Conservation (phyloP, 2,797 vertebrate genomes). For the Fistularia commersonii region DNA sequence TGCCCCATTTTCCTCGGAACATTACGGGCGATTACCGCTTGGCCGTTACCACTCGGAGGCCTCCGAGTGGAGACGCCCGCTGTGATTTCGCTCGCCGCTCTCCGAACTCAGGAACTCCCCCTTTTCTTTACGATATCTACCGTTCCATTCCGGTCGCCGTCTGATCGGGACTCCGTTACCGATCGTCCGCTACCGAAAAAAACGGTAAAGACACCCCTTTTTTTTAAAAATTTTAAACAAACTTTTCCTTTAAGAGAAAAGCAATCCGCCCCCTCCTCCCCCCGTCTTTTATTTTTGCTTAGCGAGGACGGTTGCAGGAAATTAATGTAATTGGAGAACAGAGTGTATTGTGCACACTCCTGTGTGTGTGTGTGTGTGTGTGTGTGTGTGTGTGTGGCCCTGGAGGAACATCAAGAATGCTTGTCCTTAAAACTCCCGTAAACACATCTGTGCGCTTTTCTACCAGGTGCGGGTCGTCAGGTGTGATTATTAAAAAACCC, state of each 20-base stretch:
- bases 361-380: slow-evolving; percentile 67
- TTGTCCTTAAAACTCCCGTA: slow-evolving; percentile 44
- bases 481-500: too few species aligned
- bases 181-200: too few species aligned
- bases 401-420: slow-evolving; percentile 64
- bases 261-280: not conserved
- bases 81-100: slow-evolving; percentile 12
- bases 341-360: slow-evolving; percentile 19
- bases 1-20: slow-evolving; percentile 48
- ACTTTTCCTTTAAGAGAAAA: slow-evolving; percentile 25
- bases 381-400: slow-evolving; percentile 65
- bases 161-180: too few species aligned
- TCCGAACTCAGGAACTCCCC: too few species aligned
- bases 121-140: too few species aligned
- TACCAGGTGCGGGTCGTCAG: too few species aligned
- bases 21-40: slow-evolving; percentile 49
- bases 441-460: too few species aligned
- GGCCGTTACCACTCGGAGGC: slow-evolving; percentile 40
- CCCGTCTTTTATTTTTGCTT: slow-evolving; percentile 1
- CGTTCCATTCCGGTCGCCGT: too few species aligned
- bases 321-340: slow-evolving; percentile 62
- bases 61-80: slow-evolving; percentile 19
- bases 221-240: too few species aligned
- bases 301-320: slow-evolving; percentile 62
- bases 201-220: too few species aligned